A percentile compares a stretch with the other conserved stretches of the same genome.
Evolutionary conservation across 2,888 invertebrate genomes (phyloP).

Genomic region (Andrena camellia): DNA sequence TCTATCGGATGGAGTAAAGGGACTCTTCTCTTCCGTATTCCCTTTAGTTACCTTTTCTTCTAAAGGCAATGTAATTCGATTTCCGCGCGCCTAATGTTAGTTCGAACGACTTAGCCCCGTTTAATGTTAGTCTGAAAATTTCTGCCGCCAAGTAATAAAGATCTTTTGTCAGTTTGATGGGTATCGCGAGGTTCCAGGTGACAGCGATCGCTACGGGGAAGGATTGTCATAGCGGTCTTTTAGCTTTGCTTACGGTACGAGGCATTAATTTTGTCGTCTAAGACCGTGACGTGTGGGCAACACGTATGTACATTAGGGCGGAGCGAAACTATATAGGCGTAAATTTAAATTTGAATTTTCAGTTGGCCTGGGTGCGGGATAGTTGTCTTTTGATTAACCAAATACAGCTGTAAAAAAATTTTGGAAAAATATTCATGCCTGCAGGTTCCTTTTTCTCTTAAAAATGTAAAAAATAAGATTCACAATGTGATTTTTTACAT

Average conservation of each 20-base stretch:
- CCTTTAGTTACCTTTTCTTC: not conserved
- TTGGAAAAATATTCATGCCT: too few species aligned
- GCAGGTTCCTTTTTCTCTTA: too few species aligned
- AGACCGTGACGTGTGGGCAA: conserved; percentile 80
- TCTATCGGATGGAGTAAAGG: conserved; percentile 28
- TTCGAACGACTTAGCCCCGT: not conserved
- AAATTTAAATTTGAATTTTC: too few species aligned
- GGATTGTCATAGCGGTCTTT: conserved; percentile 84
- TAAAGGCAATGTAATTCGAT: not conserved
- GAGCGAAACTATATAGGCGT: too few species aligned
- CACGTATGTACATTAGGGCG: conserved; percentile 32
- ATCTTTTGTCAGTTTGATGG: conserved; percentile 4
- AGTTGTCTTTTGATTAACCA: too few species aligned
- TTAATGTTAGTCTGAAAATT: not conserved
- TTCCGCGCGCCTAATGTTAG: not conserved
- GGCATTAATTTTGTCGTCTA: conserved; percentile 81
- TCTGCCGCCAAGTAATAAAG: not conserved
- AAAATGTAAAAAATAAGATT: too few species aligned
- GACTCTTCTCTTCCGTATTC: conserved; percentile 39
- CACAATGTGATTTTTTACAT: too few species aligned
- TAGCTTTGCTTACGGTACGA: conserved; percentile 82
- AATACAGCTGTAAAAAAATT: too few species aligned
- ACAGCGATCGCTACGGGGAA: conserved; percentile 80
- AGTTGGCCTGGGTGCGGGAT: too few species aligned
- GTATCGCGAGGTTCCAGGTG: conserved; percentile 56